A percentile compares a stretch with the other conserved stretches of the same genome.
Conservation (phyloP, 2,797 vertebrate genomes). For the Mormyrus hasselquistii region DNA sequence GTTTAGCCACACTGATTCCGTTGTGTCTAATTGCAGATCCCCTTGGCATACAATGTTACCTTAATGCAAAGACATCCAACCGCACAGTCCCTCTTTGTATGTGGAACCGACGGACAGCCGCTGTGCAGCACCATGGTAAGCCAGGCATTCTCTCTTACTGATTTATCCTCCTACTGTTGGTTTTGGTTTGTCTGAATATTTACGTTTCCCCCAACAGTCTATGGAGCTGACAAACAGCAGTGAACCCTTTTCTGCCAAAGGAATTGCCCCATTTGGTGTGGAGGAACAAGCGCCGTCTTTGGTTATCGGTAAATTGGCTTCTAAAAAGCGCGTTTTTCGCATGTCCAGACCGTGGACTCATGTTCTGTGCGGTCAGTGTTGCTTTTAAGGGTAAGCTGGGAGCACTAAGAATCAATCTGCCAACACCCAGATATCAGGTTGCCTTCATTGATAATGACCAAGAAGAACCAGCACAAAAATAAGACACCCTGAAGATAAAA, state of each 20-base stretch:
- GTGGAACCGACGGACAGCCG: not conserved
- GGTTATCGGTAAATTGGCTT: conserved; percentile 46
- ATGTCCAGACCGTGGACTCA: not conserved
- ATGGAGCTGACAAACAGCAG: not conserved
- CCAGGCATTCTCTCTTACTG: not conserved
- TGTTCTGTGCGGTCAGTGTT: not conserved
- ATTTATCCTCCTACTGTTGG: not conserved
- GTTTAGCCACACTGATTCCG: not conserved
- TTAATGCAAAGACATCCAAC: conserved; percentile 32
- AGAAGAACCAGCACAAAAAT: not conserved
- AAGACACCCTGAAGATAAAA: not conserved
- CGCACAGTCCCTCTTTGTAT: conserved; percentile 36
- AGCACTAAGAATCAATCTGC: not conserved
- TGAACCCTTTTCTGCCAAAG: accelerated
- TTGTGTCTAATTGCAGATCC: not conserved
- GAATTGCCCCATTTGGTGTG: not conserved
- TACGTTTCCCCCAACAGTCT: conserved; percentile 16
- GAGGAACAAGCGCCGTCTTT: conserved; percentile 29
- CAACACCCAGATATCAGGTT: not conserved
- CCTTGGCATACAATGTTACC: conserved; percentile 32
- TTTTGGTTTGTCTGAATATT: not conserved
- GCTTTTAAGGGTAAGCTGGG: not conserved
- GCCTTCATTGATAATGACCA: not conserved
- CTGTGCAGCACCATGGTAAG: conserved; percentile 52
- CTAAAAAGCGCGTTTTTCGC: not conserved